phyloP scores from a whole-genome alignment of 2,888 invertebrate species.

The Hesperia comma region DNA sequence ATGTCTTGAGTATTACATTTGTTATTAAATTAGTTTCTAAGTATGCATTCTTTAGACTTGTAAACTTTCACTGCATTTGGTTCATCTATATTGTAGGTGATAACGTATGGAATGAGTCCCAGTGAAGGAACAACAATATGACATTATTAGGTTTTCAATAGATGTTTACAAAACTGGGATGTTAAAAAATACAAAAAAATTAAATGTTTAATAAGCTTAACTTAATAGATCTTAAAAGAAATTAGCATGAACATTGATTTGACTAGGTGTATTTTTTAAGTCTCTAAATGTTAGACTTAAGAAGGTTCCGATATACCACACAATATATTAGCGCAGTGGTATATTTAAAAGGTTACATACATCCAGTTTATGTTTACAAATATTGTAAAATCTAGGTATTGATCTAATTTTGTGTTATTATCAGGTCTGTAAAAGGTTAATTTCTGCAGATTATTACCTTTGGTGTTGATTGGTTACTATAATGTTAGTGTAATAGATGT shows the following conservation, averaged over 20 bases:
- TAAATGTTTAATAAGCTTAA: background rate
- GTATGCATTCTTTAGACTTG: slow-evolving; percentile 31
- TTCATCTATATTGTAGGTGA: slow-evolving; percentile 51
- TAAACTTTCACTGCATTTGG: slow-evolving; percentile 51
- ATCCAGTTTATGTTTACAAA: background rate
- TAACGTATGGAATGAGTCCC: slow-evolving; percentile 35
- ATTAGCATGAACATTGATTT: background rate
- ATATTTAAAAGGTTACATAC: no score
- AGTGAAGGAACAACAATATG: slow-evolving; percentile 29
- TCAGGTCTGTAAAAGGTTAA: no score
- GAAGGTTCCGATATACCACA: background rate
- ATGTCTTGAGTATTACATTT: slow-evolving; percentile 41
- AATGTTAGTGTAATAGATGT: no score
- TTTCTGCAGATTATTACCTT: no score
- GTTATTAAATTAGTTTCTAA: slow-evolving; percentile 46
- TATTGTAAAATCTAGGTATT: background rate
- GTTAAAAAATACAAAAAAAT: slow-evolving; percentile 8
- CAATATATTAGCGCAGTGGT: no score
- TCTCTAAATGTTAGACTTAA: background rate
- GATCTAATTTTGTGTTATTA: no score
- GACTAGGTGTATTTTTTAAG: background rate
- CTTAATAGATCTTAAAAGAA: background rate
- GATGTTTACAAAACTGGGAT: slow-evolving; percentile 8
- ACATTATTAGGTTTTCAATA: slow-evolving; percentile 35
- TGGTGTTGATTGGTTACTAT: no score